Evolutionary conservation across 2,888 invertebrate species (phyloP).

Genomic region (Acanthosepion esculentum): DNA sequence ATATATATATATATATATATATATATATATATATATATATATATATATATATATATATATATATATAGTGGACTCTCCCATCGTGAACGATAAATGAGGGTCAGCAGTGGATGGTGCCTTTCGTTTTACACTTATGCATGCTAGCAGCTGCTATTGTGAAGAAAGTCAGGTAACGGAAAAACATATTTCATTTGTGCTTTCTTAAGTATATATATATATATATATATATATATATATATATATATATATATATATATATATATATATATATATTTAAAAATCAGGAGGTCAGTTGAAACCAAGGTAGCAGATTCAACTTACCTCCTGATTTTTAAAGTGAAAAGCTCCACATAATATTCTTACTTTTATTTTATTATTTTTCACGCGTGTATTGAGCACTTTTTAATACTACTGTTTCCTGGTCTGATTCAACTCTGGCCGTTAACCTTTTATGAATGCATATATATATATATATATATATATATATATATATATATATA

Average conservation of each 20-base stretch:
- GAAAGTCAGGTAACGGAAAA: neutral
- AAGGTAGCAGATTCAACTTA: too few species aligned
- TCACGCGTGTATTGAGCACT: too few species aligned
- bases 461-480: slow-evolving; percentile 25
- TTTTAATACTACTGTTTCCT: too few species aligned
- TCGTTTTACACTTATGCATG: too few species aligned
- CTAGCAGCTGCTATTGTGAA: neutral
- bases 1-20: slow-evolving; percentile 37
- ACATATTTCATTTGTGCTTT: neutral
- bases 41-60: slow-evolving; percentile 24
- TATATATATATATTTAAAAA: neutral
- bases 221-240: neutral
- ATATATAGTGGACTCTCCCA: neutral
- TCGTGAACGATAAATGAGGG: too few species aligned
- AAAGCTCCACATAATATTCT: too few species aligned
- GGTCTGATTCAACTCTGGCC: too few species aligned
- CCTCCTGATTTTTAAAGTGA: too few species aligned
- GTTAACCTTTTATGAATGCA: neutral
- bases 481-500: neutral
- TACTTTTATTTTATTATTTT: too few species aligned
- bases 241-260: neutral
- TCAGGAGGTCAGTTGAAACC: too few species aligned
- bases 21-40: slow-evolving; percentile 37
- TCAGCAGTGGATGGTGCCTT: too few species aligned
- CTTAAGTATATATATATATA: neutral